Conservation (phyloP, 1,140 invertebrate species). For the Dendroctonus ponderosae region DNA sequence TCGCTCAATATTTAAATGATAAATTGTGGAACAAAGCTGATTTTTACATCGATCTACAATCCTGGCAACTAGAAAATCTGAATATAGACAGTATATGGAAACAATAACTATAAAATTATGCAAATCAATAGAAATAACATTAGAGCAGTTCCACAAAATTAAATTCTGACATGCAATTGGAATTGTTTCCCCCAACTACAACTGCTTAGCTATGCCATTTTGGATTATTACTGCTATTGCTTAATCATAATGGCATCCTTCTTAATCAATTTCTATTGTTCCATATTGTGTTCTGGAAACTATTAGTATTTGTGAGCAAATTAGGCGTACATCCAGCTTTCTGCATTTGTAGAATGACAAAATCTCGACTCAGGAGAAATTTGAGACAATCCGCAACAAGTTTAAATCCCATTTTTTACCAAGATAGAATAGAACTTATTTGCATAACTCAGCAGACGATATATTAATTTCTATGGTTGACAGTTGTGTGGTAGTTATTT, state of each 20-base stretch:
- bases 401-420: too few relatives aligned
- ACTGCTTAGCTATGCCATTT: constrained; percentile 18
- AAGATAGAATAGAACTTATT: too few relatives aligned
- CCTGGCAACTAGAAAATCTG: constrained; percentile 7
- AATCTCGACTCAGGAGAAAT: too few relatives aligned
- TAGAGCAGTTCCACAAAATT: constrained; percentile 25
- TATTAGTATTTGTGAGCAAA: constrained; percentile 2
- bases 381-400: too few relatives aligned
- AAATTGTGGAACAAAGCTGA: too few relatives aligned
- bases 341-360: background rate
- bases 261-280: constrained; percentile 10
- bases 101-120: constrained; percentile 28
- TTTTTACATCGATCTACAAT: too few relatives aligned
- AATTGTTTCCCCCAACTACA: constrained; percentile 27
- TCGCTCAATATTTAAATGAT: too few relatives aligned
- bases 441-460: too few relatives aligned
- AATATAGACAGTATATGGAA: constrained; percentile 18
- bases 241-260: constrained; percentile 22
- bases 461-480: too few relatives aligned
- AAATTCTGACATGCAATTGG: constrained; percentile 29
- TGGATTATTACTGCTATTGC: constrained; percentile 23
- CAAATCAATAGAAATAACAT: constrained; percentile 31
- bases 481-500: too few relatives aligned
- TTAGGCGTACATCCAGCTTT: too few relatives aligned
- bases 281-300: background rate